phyloP scores from a whole-genome alignment of 2,888 invertebrate species.

The Vanessa cardui region DNA sequence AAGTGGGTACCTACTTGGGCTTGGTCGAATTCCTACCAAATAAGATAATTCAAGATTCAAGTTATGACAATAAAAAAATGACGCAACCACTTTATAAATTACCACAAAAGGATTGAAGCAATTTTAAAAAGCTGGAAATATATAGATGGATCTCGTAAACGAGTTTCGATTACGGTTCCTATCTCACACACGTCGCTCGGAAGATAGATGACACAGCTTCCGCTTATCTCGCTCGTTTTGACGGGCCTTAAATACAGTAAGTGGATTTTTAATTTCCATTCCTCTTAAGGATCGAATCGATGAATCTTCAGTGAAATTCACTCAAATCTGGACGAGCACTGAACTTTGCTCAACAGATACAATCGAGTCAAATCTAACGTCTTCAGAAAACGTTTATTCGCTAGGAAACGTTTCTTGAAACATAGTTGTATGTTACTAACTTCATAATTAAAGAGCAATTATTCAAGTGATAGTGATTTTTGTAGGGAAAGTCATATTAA shows the following conservation, averaged over 20 bases:
- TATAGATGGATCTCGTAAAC: slow-evolving; percentile 45
- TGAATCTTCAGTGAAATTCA: background rate
- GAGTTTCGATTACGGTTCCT: slow-evolving; percentile 46
- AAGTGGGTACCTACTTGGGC: too few relatives aligned
- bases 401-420: too few relatives aligned
- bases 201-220: slow-evolving; percentile 68
- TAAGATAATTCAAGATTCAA: too few relatives aligned
- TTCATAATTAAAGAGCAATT: too few relatives aligned
- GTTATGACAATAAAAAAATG: slow-evolving; percentile 3
- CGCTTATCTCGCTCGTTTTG: slow-evolving; percentile 65
- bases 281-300: background rate
- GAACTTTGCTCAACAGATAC: background rate
- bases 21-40: too few relatives aligned
- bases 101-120: slow-evolving; percentile 30
- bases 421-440: too few relatives aligned
- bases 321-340: background rate
- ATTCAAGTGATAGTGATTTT: too few relatives aligned
- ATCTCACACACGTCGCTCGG: slow-evolving; percentile 42
- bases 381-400: too few relatives aligned
- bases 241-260: slow-evolving; percentile 40
- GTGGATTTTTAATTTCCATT: slow-evolving; percentile 15
- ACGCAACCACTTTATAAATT: slow-evolving; percentile 20
- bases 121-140: slow-evolving; percentile 29
- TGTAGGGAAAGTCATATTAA: too few relatives aligned
- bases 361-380: too few relatives aligned